These are phyloP conservation scores for Theocolax elegans DNA, from an alignment of 1,140 invertebrate genomes.

Conservation along the genomic window DNA sequence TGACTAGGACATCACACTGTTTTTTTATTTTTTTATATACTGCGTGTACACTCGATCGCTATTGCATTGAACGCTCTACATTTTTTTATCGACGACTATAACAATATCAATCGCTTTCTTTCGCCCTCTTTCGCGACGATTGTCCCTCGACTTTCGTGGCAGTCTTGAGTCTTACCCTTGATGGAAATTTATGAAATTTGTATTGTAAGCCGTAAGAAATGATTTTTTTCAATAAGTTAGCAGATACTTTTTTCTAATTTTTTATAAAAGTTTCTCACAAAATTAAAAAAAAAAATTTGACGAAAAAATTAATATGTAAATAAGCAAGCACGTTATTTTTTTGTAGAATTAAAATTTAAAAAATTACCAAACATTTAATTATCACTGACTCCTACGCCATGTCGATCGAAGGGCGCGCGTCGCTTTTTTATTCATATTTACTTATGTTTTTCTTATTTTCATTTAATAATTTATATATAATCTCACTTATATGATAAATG, in stretches of 20 bases:
- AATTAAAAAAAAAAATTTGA: no score
- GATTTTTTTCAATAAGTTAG: background rate
- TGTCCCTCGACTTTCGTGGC: constrained; percentile 9
- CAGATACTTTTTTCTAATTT: no score
- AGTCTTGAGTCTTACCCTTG: constrained; percentile 28
- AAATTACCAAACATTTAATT: constrained; percentile 15
- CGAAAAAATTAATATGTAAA: no score
- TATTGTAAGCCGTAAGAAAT: no score
- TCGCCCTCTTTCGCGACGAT: background rate
- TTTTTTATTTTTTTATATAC: constrained; percentile 24
- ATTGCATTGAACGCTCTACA: constrained; percentile 45
- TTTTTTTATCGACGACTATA: constrained; percentile 45
- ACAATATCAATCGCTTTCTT: constrained; percentile 46
- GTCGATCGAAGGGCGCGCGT: background rate
- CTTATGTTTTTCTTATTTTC: constrained; percentile 9
- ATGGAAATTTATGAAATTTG: constrained; percentile 30
- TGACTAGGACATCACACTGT: constrained; percentile 46
- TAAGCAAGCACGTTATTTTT: no score
- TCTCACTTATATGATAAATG: constrained; percentile 34
- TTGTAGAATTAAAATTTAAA: no score
- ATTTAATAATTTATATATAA: constrained; percentile 29
- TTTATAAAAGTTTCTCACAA: no score
- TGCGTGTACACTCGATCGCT: constrained; percentile 42
- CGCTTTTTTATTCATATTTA: background rate
- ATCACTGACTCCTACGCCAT: background rate